Conservation (phyloP, 2,113 vertebrate genomes). For the Todiramphus saurophagus region DNA sequence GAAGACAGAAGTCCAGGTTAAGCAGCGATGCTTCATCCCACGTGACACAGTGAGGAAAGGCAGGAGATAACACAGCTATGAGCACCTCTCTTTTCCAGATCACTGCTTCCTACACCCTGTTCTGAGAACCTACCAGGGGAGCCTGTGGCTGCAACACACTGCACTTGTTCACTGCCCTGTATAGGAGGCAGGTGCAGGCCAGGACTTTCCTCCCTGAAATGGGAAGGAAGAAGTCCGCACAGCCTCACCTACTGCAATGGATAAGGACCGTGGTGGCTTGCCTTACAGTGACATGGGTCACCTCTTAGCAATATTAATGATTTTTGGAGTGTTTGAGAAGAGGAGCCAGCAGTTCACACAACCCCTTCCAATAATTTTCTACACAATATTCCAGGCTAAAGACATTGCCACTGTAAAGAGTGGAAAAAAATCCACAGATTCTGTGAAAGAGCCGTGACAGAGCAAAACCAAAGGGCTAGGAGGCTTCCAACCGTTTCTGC, state of each 20-base stretch:
- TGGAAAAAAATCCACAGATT: not conserved
- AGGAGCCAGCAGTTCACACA: not conserved
- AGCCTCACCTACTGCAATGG: not conserved
- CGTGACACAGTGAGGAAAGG: rapidly evolving
- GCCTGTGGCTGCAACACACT: not conserved
- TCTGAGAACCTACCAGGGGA: not conserved
- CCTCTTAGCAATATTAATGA: not conserved
- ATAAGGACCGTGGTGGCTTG: not conserved
- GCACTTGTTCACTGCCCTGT: not conserved
- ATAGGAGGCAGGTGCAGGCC: not conserved
- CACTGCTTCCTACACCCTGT: not conserved
- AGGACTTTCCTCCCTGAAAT: not conserved
- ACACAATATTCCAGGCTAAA: not conserved
- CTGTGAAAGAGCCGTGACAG: not conserved
- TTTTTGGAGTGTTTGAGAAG: not conserved
- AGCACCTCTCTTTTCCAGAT: not conserved
- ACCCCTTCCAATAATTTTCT: not conserved
- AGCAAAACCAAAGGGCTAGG: not conserved
- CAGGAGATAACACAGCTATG: not conserved
- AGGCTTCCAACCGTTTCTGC: not conserved
- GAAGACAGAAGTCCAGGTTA: not conserved
- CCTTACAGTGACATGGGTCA: not conserved
- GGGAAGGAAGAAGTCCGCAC: not conserved
- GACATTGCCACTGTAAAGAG: not conserved
- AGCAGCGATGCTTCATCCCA: not conserved